Evolutionary conservation across 2,113 vertebrate species (phyloP).

Genomic region (Nesogale talazaci): DNA sequence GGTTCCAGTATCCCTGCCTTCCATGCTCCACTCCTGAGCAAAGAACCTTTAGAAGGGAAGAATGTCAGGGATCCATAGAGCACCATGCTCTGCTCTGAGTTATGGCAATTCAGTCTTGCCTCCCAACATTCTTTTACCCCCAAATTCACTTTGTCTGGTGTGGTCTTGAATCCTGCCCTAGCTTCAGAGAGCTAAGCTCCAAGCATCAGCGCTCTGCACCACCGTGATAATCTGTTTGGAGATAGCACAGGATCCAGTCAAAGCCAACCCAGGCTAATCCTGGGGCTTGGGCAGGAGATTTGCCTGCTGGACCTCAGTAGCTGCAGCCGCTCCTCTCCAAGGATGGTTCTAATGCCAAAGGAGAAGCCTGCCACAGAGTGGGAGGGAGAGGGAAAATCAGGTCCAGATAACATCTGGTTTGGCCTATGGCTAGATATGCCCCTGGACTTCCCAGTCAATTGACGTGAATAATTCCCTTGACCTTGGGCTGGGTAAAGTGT

Average conservation of each 20-base stretch:
- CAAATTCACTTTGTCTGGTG: background rate
- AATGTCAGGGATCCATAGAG: background rate
- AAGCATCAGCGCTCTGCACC: background rate
- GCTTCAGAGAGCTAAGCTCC: background rate
- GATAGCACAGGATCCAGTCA: no score
- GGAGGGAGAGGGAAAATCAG: background rate
- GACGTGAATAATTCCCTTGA: background rate
- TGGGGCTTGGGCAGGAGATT: fast-evolving
- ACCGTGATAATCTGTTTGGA: background rate
- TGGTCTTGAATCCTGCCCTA: background rate
- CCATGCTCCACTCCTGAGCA: background rate
- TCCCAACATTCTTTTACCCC: background rate
- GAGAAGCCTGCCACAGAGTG: no score
- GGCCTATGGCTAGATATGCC: background rate
- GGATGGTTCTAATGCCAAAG: background rate
- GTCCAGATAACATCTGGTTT: background rate
- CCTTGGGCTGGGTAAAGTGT: background rate
- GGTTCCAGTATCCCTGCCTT: background rate
- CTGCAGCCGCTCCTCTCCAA: background rate
- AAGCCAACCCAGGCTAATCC: fast-evolving
- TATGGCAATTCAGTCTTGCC: fast-evolving
- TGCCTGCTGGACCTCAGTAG: background rate
- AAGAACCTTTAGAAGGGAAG: background rate
- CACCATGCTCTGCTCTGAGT: fast-evolving
- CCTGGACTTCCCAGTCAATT: background rate